These are phyloP conservation scores for Sebastes itinus DNA, from an alignment of 2,797 vertebrate species.

Conservation along the genomic window DNA sequence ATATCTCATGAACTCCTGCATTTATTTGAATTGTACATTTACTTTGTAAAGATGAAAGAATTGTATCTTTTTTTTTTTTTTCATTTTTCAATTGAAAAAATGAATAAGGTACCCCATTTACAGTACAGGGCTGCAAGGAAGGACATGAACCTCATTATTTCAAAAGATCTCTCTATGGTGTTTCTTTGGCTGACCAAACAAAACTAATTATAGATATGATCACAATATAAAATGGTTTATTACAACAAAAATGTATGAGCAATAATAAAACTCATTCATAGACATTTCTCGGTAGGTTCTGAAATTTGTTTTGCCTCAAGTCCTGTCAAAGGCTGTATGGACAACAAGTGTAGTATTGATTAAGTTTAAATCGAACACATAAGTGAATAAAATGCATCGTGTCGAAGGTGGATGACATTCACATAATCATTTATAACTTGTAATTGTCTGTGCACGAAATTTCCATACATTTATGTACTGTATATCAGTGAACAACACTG, in stretches of 20 bases:
- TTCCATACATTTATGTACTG: not conserved
- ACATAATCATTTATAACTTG: not conserved
- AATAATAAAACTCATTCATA: not conserved
- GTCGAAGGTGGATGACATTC: not conserved
- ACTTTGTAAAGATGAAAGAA: too few species aligned
- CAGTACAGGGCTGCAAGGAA: not conserved
- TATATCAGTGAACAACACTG: not conserved
- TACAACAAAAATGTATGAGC: not conserved
- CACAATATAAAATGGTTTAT: not conserved
- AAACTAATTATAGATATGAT: not conserved
- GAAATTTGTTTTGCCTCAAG: not conserved
- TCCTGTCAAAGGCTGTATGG: not conserved
- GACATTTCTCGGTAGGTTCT: not conserved
- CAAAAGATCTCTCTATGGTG: not conserved
- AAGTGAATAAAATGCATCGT: not conserved
- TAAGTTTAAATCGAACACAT: not conserved
- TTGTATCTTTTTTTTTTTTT: too few species aligned
- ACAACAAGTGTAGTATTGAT: too few species aligned
- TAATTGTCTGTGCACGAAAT: not conserved
- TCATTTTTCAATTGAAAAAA: too few species aligned
- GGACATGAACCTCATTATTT: not conserved
- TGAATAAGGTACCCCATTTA: not conserved
- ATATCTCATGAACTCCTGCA: not conserved
- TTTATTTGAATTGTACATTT: not conserved
- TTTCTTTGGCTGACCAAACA: not conserved